Conservation (phyloP, 2,888 invertebrate genomes). For the Craniophora ligustri region DNA sequence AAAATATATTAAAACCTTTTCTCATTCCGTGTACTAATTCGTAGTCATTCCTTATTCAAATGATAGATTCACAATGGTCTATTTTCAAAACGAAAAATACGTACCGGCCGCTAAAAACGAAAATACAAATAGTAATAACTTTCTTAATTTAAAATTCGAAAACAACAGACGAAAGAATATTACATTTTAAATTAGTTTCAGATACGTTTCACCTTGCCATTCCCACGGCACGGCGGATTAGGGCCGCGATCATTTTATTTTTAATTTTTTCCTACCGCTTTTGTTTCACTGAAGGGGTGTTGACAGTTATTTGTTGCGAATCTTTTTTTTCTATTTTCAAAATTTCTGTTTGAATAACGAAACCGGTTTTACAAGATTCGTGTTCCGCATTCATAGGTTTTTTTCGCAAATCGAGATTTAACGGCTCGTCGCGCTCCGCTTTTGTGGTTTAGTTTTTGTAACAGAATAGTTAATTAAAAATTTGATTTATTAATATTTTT, state of each 20-base stretch:
- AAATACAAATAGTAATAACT: conserved; percentile 56
- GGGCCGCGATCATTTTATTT: conserved; percentile 71
- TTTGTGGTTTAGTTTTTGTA: conserved; percentile 84
- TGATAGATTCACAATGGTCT: conserved; percentile 14
- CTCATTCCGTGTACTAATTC: conserved; percentile 2
- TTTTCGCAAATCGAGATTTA: conserved; percentile 81
- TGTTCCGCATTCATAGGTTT: conserved; percentile 79
- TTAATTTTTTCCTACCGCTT: conserved; percentile 76
- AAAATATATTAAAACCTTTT: not conserved
- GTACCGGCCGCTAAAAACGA: conserved; percentile 25
- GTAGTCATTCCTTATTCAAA: conserved; percentile 10
- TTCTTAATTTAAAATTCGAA: conserved; percentile 66
- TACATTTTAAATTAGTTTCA: conserved; percentile 88
- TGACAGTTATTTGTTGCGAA: conserved; percentile 88
- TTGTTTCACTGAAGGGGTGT: conserved; percentile 88
- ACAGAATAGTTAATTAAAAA: conserved; percentile 84
- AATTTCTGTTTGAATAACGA: conserved; percentile 74
- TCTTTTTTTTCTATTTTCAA: conserved; percentile 84
- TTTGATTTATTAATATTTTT: conserved; percentile 85
- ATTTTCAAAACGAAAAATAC: conserved; percentile 16
- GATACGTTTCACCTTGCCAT: conserved; percentile 86
- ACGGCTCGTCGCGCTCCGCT: conserved; percentile 82
- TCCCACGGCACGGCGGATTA: conserved; percentile 86
- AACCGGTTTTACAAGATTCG: conserved; percentile 84
- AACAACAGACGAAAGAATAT: conserved; percentile 81